Base-by-base conservation (phyloP, 2,888 invertebrate species). In the Dasysyrphus tricinctus region DNA sequence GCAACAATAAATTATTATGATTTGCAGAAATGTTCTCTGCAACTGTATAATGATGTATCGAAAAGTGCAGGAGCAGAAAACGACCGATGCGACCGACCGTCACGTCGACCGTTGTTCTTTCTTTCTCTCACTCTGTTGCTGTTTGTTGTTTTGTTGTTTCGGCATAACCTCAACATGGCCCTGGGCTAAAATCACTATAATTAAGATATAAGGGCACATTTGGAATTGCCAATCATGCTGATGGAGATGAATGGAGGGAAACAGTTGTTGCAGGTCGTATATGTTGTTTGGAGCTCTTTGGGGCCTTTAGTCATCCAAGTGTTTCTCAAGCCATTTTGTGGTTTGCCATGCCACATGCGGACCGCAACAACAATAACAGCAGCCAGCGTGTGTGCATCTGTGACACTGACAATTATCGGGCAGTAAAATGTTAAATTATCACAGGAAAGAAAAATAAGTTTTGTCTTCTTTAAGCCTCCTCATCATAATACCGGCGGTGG, bases 1-100 rank as follows among this genome's bases (percentile, higher is more conserved):
- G 89, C 89, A 88, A 89, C 89, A 89, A 90, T 91, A 90, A 91
- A 91, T 91, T 91, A 91, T 91, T 90, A 90, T 91, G 91, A 91
- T 91, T 90, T 91, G 90, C 91, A 90, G 89, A 89, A 90, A 89
- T 88, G 88, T 88, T 88, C 78, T 72, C 88, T 87, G 89, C 91
- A 91, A 90, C 90, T 90, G 89, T 89, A 89, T 91, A 91, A 91
- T 91, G 91, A 91, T 90, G 91, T 89, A 91, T 91, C 82, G 75
- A 75, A 86, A 82, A 82, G 78, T 75, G 70, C 86, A 82, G 86
- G 65, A 86, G 86, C 86, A 56, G 47, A 24, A 37, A 61, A 37
- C 61, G 24, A 37, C 37, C 37, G 3, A 39, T 3, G 11, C 4
- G n/a, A n/a, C n/a, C n/a, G n/a, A n/a, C n/a, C n/a, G n/a, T n/a